Base-by-base conservation (phyloP, 1,140 invertebrate species). In the Calliphora vicina region DNA sequence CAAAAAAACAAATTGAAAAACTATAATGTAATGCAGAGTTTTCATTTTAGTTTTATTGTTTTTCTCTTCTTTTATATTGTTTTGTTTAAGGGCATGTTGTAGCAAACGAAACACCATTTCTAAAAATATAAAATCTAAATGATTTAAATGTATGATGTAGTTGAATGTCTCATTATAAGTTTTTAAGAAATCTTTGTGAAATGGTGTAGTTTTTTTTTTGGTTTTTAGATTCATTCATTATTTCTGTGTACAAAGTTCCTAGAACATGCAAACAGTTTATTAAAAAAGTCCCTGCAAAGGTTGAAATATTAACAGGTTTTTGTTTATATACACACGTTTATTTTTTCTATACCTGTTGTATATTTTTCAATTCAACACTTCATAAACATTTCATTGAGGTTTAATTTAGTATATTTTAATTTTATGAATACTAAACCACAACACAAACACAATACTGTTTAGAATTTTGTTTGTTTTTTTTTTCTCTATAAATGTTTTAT, bases 321-420 rank as follows among this genome's bases (percentile, higher is more conserved):
- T 20, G 57, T 20, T 23, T 23, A 9, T 23, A 23, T 67, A 25
- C 20, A n/a, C 8, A 23, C 2, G n/a, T n/a, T n/a, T n/a, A n/a
- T 29, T 23, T 23, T 23, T 67, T 0, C n/a, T 6, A 67, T 23
- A 23, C 9, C 5, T 67, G 4, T 25, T 1, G 9, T 17, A 20
- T 23, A 10, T 23, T 67, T 67, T 67, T 23, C 61, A 67, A 23
- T 23, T 67, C 61, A 67, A 67, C 61, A 67, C 61, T 67, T 67
- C 57, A 67, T 67, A 67, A 23, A 23, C 61, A 67, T 67, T 67
- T 23, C 20, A 67, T 67, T 67, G 61, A 67, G 23, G 23, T 23
- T 67, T 67, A 67, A 67, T 67, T 67, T 67, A 67, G n/a, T 50
- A 50, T 50, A 35, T 35, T 35, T 50, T 50, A 50, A 50, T 50